These are phyloP conservation scores for Tetanocera ferruginea DNA, from an alignment of 2,888 invertebrate genomes.

Conservation along the genomic window DNA sequence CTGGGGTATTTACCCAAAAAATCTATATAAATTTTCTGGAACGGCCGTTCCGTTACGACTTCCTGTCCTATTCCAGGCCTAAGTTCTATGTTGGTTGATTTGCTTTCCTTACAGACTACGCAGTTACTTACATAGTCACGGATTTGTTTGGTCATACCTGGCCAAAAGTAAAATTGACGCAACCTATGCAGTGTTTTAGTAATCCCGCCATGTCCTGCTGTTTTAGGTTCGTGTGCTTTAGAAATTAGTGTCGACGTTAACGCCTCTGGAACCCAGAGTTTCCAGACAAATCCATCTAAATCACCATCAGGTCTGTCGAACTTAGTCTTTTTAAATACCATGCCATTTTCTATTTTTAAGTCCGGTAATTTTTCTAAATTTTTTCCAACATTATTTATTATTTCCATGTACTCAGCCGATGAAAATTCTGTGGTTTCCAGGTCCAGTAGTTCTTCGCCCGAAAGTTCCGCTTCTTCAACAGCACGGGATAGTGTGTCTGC, in stretches of 20 bases:
- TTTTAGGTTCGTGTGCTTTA: constrained; percentile 18
- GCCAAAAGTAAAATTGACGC: not conserved
- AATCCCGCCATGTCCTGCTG: constrained; percentile 13
- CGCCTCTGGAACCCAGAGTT: constrained; percentile 31
- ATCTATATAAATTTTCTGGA: no score
- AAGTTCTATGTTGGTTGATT: not conserved
- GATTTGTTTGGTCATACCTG: not conserved
- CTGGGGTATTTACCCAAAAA: no score
- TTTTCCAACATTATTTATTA: no score
- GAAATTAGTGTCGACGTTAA: constrained; percentile 2
- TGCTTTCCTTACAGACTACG: not conserved
- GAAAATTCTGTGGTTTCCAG: not conserved
- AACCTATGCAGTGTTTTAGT: constrained; percentile 26
- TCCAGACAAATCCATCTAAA: constrained; percentile 17
- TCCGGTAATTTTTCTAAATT: constrained; percentile 29
- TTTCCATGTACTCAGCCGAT: constrained; percentile 4
- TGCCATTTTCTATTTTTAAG: not conserved
- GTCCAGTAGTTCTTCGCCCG: not conserved
- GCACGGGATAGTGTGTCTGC: constrained; percentile 3
- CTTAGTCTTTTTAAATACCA: constrained; percentile 15
- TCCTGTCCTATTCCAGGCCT: not conserved
- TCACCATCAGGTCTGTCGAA: not conserved
- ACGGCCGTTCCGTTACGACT: no score
- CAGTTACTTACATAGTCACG: not conserved
- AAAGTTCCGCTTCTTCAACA: not conserved